Evolutionary conservation across 2,888 invertebrate genomes (phyloP).

Genomic region (Thymelicus lineola): DNA sequence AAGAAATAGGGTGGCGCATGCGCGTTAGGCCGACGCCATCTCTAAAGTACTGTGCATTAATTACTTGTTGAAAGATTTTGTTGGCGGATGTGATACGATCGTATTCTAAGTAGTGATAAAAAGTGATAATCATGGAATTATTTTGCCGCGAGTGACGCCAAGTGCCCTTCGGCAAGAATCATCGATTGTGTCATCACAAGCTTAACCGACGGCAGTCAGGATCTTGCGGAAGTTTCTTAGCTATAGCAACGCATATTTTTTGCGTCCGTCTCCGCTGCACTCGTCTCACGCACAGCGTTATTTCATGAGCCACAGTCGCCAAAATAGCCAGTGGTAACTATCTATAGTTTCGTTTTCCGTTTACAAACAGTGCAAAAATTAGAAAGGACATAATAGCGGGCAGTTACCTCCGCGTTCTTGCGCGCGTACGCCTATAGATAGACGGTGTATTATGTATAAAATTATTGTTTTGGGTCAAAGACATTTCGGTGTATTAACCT

Average conservation of each 20-base stretch:
- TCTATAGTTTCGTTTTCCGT: conserved; percentile 53
- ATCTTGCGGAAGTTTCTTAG: conserved; percentile 80
- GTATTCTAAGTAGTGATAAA: conserved; percentile 65
- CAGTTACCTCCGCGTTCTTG: conserved; percentile 67
- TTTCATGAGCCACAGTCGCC: conserved; percentile 70
- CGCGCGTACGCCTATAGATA: conserved; percentile 72
- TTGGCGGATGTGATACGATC: conserved; percentile 64
- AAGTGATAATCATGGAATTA: conserved; percentile 73
- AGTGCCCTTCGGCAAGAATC: conserved; percentile 60
- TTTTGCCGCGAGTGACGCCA: conserved; percentile 60
- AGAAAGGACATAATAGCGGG: conserved; percentile 59
- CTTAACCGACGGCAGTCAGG: conserved; percentile 65
- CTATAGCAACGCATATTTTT: conserved; percentile 82
- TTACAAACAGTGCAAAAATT: conserved; percentile 53
- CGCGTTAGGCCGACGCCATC: conserved; percentile 86
- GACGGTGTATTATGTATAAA: conserved; percentile 66
- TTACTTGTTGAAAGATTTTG: conserved; percentile 64
- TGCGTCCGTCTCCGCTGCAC: conserved; percentile 71
- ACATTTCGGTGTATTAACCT: conserved; percentile 70
- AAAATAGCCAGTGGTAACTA: conserved; percentile 70
- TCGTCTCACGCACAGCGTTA: conserved; percentile 58
- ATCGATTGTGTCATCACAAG: conserved; percentile 57
- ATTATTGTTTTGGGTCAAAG: conserved; percentile 83
- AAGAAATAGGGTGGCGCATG: conserved; percentile 82
- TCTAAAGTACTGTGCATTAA: conserved; percentile 77